Conservation (phyloP, 2,797 vertebrate genomes). For the Peromyscus nudipes region DNA sequence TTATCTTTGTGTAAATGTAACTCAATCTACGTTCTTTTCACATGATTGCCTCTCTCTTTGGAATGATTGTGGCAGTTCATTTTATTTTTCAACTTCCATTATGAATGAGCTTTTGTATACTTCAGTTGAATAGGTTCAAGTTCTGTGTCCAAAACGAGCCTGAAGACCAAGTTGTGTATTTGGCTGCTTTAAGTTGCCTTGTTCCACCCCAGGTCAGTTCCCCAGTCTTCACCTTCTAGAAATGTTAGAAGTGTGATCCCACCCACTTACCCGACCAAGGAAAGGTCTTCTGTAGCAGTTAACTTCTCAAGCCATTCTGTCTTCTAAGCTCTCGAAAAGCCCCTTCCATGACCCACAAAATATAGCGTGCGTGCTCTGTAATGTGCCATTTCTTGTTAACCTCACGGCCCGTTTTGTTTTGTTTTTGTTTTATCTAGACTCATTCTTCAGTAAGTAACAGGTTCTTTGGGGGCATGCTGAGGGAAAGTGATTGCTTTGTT, state of each 20-base stretch:
- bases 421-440: background rate
- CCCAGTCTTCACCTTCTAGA: background rate
- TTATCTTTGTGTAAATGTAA: constrained; percentile 78
- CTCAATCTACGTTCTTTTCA: constrained; percentile 67
- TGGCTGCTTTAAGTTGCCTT: background rate
- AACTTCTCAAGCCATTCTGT: constrained; percentile 24
- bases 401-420: background rate
- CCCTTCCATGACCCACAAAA: constrained; percentile 9
- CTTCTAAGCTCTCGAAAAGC: background rate
- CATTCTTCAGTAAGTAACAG: background rate
- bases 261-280: background rate
- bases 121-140: constrained; percentile 45
- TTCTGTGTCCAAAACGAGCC: constrained; percentile 54
- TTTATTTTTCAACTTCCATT: constrained; percentile 61
- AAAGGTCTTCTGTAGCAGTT: background rate
- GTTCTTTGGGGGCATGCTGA: background rate
- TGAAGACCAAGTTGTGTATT: constrained; percentile 35
- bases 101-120: constrained; percentile 42
- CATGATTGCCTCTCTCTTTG: constrained; percentile 62
- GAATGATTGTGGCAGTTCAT: constrained; percentile 50
- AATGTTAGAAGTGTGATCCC: background rate
- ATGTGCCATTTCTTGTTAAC: background rate
- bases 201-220: background rate
- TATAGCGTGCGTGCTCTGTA: background rate
- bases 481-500: background rate